Conservation (phyloP, 1,140 invertebrate genomes). For the Metopolophium dirhodum region DNA sequence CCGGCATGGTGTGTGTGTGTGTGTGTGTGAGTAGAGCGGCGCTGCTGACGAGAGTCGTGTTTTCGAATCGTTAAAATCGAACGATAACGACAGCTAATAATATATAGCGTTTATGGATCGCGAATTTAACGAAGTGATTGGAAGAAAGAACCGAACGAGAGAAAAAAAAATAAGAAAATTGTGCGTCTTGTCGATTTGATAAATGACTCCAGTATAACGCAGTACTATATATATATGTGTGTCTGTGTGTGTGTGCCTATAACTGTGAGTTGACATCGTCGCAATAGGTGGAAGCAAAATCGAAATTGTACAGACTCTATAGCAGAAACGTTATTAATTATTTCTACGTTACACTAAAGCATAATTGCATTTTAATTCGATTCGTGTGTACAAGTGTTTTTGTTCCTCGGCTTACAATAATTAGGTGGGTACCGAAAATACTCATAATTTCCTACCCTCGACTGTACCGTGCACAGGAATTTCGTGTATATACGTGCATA, state of each 20-base stretch:
- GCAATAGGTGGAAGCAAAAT: background rate
- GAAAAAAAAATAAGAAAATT: background rate
- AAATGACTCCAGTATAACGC: background rate
- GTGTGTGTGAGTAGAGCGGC: background rate
- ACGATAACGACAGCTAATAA: conserved; percentile 11
- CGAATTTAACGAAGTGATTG: background rate
- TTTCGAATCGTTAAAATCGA: background rate
- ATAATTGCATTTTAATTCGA: background rate
- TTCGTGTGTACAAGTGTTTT: background rate
- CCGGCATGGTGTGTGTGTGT: background rate
- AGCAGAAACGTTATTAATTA: background rate
- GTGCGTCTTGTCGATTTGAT: background rate
- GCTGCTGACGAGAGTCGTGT: background rate
- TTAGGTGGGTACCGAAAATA: background rate
- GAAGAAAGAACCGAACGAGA: background rate
- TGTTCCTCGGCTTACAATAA: background rate
- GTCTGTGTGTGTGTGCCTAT: no score
- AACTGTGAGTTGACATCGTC: background rate
- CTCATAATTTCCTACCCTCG: background rate
- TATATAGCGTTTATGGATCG: background rate
- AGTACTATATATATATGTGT: background rate
- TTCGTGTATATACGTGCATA: background rate
- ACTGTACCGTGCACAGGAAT: background rate
- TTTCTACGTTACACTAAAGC: background rate
- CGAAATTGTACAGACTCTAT: background rate